Evolutionary conservation across 53 echinoderm and acorn worm species (phyloP).

Genomic region (Mesocentrotus franciscanus): DNA sequence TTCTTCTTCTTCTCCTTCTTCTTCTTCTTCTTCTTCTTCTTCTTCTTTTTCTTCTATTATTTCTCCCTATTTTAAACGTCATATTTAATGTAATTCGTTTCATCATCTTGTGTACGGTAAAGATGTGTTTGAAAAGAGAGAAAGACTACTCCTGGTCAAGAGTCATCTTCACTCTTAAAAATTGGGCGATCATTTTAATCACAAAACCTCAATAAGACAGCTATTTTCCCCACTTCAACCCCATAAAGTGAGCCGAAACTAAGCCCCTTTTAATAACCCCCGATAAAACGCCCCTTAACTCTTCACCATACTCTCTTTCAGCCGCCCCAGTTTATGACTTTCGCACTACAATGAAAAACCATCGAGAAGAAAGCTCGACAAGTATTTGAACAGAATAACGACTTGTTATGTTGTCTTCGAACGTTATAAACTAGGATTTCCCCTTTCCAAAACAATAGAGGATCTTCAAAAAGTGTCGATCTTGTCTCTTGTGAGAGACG

Average conservation of each 20-base stretch:
- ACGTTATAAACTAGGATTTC: background rate
- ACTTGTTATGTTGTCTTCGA: slow-evolving; percentile 4
- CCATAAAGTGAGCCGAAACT: background rate
- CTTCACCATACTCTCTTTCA: background rate
- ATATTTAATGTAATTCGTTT: too few relatives aligned
- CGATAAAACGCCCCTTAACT: slow-evolving; percentile 46
- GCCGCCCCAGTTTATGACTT: slow-evolving; percentile 20
- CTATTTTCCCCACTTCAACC: background rate
- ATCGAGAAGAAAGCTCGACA: background rate
- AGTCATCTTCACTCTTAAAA: background rate
- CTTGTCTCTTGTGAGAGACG: background rate
- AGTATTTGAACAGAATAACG: slow-evolving; percentile 46
- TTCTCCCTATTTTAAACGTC: too few relatives aligned
- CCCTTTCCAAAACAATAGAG: background rate
- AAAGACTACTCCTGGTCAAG: background rate
- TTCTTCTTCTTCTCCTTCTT: too few relatives aligned
- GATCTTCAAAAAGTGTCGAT: background rate
- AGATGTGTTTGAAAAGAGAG: background rate
- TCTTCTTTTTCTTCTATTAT: too few relatives aligned
- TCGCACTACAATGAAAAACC: slow-evolving; percentile 43
- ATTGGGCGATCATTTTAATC: background rate
- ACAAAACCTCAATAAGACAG: background rate
- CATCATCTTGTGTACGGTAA: too few relatives aligned
- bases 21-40: too few relatives aligned
- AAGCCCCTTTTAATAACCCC: slow-evolving; percentile 48